These are phyloP conservation scores for rabbit (Oryctolagus cuniculus) DNA, from an alignment of 2,113 vertebrate species.

Conservation along the genomic window DNA sequence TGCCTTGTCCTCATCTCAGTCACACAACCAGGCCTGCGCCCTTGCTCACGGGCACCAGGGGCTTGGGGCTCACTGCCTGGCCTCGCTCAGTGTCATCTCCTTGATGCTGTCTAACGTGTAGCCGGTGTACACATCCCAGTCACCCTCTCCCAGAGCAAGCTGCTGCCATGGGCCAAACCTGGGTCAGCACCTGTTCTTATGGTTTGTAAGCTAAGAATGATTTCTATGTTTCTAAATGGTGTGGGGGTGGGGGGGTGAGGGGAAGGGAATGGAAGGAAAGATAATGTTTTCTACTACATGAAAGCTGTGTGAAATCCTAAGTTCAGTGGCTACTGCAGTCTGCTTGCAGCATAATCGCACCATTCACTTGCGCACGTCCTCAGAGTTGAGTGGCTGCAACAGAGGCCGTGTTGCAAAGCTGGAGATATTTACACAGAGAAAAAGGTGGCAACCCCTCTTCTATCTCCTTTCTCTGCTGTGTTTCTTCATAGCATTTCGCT, in stretches of 20 bases:
- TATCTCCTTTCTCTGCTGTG: neutral
- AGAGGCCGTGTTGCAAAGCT: neutral
- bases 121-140: rapidly evolving
- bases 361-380: neutral
- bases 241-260: too few relatives aligned
- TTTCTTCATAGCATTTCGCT: neutral
- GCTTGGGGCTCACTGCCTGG: neutral
- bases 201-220: neutral
- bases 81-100: neutral
- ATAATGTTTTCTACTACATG: neutral
- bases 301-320: neutral
- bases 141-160: neutral
- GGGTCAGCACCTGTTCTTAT: neutral
- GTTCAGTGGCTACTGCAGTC: neutral
- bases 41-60: neutral
- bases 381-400: neutral
- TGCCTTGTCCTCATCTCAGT: too few relatives aligned
- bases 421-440: neutral
- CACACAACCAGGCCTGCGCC: neutral
- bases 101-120: neutral
- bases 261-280: neutral
- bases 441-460: too few relatives aligned
- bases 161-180: neutral
- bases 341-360: neutral
- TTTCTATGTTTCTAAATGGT: neutral